Base-by-base conservation (phyloP, 2,888 invertebrate species). In the Eristalinus aeneus region DNA sequence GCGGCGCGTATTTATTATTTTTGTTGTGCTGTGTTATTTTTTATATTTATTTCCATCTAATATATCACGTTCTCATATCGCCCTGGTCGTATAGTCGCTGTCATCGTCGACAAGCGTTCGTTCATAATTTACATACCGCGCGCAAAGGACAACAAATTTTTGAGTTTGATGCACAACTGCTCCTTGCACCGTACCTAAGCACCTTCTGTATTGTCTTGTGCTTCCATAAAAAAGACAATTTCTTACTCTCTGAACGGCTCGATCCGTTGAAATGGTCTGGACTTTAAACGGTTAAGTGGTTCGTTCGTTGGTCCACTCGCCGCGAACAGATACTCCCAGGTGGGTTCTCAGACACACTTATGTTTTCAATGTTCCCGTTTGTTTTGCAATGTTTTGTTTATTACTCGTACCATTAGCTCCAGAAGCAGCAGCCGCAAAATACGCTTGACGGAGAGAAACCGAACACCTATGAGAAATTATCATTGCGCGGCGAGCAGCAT, bases 1-100 rank as follows among this genome's bases (percentile, higher is more conserved):
- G 46, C 46, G 46, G 6, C 46, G 46, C 46, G 46, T 46, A 22
- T 56, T 56, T 56, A 56, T 27, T 56, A 11, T 22, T 56, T 56
- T 56, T 56, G 22, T 56, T 56, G 56, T 56, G 11, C 10, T 23
- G 64, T 64, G 61, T 39, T 68, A 16, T 54, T 46, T 78, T 72
- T 56, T 56, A n/a, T 56, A 23, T 56, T 72, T 65, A 12, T 69
- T 75, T 61, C 36, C 72, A 67, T 61, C 69, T 68, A 71, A 69
- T 87, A 80, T 71, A 78, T 71, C 74, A 81, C 86, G 77, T 53
- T 86, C 36, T 73, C 72, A 74, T 86, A 86, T 86, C 86, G n/a
- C n/a, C 82, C 31, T 56, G 12, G 53, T 64, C 63, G 34, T 73
- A 46, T 56, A 27, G 54, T 67, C 64, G 63, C 39, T 39, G 79